Base-by-base conservation (phyloP, 2,797 vertebrate genomes). In the Semotilus atromaculatus region DNA sequence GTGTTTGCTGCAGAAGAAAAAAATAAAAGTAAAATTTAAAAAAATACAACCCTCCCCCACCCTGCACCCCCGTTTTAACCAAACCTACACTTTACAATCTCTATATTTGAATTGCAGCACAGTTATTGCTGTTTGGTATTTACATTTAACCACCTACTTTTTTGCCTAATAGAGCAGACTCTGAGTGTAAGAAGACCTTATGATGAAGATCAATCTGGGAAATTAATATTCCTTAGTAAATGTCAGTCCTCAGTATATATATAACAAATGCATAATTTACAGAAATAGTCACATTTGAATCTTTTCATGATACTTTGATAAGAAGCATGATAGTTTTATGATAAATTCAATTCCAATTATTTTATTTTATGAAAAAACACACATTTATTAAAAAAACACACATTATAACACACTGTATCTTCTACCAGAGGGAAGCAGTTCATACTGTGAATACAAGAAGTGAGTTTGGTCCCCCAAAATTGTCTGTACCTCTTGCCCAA, bases 171-270 rank as follows among this genome's bases (percentile, higher is more conserved):
- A 62, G 36, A 7, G 40, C 38, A 48, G 19, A 73, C 7, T 62
- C 7, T 13, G 26, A 19, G 72, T 83, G 60, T 7, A 3, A 62
- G 5, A 29, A 64, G 26, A 77, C 45, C 60, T 83, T 83, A 83
- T 67, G 14, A 34, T 83, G 10, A 68, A 55, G 79, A 81, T 81
- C 64, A 68, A 55, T 53, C n/a, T 29, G 3, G 48, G 36, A 68
- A 66, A 68, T 83, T 68, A 77, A 77, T 58, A 23, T 68, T 40
- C 5, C 60, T 67, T 29, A 26, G 71, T 51, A 83, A 83, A 83
- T 68, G 74, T 77, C 82, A 68, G 31, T 31, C 7, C 31, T 83
- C 16, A 26, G 21, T 66, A n/a, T 21, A 58, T 21, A 58, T 36
- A 72, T 68, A 48, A 0, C 45, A 53, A 31, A 29, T 5, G 6